A percentile compares a stretch with the other conserved stretches of the same genome.
Conservation (phyloP, 2,888 invertebrate species). For the Zhuqinia jingwanae region DNA sequence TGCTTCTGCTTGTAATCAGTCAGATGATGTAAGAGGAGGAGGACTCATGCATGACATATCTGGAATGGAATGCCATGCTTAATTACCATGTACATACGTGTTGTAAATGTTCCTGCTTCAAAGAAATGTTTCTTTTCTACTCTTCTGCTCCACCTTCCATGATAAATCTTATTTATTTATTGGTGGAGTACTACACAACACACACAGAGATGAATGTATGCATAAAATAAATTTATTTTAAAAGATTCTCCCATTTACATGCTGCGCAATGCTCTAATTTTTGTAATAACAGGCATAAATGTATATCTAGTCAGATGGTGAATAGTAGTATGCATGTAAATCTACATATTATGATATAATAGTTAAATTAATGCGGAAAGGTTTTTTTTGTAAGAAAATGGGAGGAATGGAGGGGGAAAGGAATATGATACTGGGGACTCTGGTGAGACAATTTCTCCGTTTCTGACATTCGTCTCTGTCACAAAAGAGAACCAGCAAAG, state of each 20-base stretch:
- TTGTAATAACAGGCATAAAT: neutral
- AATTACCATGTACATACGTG: conserved; percentile 64
- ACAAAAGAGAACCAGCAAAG: conserved; percentile 55
- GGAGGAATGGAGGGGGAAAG: neutral
- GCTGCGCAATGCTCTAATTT: no score
- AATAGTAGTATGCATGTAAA: neutral
- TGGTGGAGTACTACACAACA: neutral
- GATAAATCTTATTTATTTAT: conserved; percentile 34
- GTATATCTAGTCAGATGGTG: neutral
- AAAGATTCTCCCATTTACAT: no score
- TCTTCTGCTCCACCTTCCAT: conserved; percentile 13
- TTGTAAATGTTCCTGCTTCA: conserved; percentile 31
- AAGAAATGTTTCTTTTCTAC: conserved; percentile 9
- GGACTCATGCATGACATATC: conserved; percentile 52
- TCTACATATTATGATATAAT: neutral
- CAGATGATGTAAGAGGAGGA: conserved; percentile 39
- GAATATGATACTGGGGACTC: neutral
- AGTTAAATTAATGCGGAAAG: no score
- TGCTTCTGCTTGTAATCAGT: neutral
- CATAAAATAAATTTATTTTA: neutral
- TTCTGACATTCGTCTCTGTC: conserved; percentile 64
- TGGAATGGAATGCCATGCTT: conserved; percentile 55
- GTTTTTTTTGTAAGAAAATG: neutral
- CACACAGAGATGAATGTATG: neutral
- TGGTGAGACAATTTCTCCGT: neutral